Base-by-base conservation (phyloP, 1,140 invertebrate genomes). In the Nasonia giraulti region DNA sequence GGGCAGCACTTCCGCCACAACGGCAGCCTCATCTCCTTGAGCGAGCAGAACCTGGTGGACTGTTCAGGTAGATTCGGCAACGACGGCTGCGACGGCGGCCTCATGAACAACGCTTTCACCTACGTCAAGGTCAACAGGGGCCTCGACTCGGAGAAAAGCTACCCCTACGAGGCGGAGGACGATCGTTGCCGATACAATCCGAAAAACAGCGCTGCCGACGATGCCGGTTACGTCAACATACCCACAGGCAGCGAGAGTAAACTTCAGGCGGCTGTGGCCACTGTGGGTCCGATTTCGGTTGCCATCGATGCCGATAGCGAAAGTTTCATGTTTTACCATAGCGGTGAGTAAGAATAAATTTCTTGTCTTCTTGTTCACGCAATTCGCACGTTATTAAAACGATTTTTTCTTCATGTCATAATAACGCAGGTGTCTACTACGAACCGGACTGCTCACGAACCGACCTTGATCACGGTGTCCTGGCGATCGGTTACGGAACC, bases 31-130 rank as follows among this genome's bases (percentile, higher is more conserved):
- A 95, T 98, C 7, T 98, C 98, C 5, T 95, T 99, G 0, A 98
- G 97, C 87, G 99, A 99, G 94, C 99, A 99, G 94, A 99, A 99
- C 92, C 93, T 99, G 68, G 95, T 99, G 33, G 99, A 99, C 94
- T 99, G 99, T 91, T 98, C 98, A 2, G 88, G 89, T 1, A 95
- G 95, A 80, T 98, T 97, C 90, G 98, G 98, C 12, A 99, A 99
- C 93, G 95, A 98, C 91, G 99, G 99, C 69, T 99, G 99, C 93
- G 95, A 97, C 87, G 98, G 98, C 87, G 98, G 98, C 82, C 93
- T 99, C 23, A 99, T 99, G 98, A 97, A 99, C 93, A 94, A 96
- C 87, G 97, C 97, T 69, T 98, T 99, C 94, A 93, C 96, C 87
- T 99, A 99, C 92, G 96, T 99, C 88, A 97, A 96, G 91, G 95